These are phyloP conservation scores for Azemiops feae DNA, from an alignment of 2,113 vertebrate species.

Conservation along the genomic window DNA sequence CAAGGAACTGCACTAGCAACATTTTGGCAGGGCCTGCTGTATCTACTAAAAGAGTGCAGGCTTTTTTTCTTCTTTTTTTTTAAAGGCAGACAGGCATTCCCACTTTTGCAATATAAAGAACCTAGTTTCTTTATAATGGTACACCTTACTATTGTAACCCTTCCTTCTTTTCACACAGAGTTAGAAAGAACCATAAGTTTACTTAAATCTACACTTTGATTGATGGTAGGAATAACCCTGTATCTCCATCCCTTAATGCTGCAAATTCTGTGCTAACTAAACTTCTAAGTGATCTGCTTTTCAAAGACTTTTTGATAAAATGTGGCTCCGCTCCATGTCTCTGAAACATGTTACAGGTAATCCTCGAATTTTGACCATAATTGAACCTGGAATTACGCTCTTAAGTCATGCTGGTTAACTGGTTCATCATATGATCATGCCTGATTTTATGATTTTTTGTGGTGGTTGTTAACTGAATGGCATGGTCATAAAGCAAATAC, in stretches of 20 bases:
- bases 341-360: background rate
- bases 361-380: background rate
- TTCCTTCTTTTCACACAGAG: background rate
- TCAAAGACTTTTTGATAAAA: background rate
- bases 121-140: background rate
- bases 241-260: background rate
- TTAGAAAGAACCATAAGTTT: background rate
- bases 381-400: background rate
- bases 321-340: too few species aligned
- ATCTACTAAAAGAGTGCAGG: slow-evolving; percentile 28
- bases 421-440: background rate
- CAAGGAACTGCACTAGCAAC: slow-evolving; percentile 4
- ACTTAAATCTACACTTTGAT: background rate
- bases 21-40: slow-evolving; percentile 35
- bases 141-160: background rate
- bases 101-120: background rate
- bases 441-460: background rate
- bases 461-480: background rate
- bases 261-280: background rate
- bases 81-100: background rate
- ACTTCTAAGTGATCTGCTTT: background rate
- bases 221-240: background rate
- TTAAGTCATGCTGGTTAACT: background rate
- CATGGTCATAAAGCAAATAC: background rate
- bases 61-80: too few species aligned